Evolutionary conservation across 1,140 invertebrate genomes (phyloP).

Genomic region (Drosophila asahinai): DNA sequence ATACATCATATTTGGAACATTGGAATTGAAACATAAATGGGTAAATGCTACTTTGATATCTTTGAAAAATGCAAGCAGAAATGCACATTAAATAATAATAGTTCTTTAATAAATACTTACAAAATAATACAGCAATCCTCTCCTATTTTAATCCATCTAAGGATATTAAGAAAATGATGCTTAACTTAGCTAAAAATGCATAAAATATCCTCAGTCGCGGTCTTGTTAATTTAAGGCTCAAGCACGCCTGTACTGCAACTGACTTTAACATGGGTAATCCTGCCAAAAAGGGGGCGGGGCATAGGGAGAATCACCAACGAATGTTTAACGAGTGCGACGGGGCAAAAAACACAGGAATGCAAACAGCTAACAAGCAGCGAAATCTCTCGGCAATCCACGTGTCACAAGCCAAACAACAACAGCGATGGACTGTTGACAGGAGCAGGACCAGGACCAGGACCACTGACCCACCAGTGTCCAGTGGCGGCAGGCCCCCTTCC

Average conservation of each 20-base stretch:
- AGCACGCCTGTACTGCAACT: not conserved
- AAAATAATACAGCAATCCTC: too few species aligned
- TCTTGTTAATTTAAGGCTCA: not conserved
- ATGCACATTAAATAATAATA: too few species aligned
- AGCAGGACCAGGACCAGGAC: slow-evolving; percentile 19
- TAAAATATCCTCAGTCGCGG: too few species aligned
- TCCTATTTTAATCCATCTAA: too few species aligned
- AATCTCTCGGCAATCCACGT: slow-evolving; percentile 40
- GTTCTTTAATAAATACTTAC: too few species aligned
- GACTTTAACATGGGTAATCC: slow-evolving; percentile 6
- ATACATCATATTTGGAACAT: too few species aligned
- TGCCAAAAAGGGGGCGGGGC: not conserved
- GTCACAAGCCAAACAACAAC: slow-evolving; percentile 40
- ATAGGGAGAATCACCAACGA: not conserved
- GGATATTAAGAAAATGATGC: too few species aligned
- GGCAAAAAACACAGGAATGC: slow-evolving; percentile 22
- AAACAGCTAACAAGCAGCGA: slow-evolving; percentile 24
- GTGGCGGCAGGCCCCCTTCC: not conserved
- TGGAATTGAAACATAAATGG: too few species aligned
- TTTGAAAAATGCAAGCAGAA: too few species aligned
- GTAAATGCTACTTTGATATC: too few species aligned
- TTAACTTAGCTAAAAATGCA: not conserved
- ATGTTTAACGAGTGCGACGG: slow-evolving; percentile 23
- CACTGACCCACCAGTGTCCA: slow-evolving; percentile 11
- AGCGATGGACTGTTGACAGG: slow-evolving; percentile 23